phyloP scores from a whole-genome alignment of 2,888 invertebrate genomes.

The Polia nebulosa region DNA sequence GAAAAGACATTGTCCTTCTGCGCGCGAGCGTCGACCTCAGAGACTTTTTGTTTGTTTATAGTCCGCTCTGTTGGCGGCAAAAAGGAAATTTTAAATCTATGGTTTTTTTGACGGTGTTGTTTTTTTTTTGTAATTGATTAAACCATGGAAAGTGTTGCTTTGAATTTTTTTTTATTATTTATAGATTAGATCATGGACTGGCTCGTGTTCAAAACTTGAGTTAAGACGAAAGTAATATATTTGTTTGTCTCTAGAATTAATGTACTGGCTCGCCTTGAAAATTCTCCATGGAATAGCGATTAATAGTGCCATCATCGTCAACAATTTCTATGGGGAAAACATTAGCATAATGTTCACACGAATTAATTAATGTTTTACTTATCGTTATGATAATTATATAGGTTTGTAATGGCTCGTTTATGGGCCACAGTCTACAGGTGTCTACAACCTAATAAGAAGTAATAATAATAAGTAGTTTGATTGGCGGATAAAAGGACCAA shows the following conservation, averaged over 20 bases:
- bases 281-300: constrained; percentile 15
- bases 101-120: constrained; percentile 25
- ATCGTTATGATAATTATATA: constrained; percentile 21
- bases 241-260: constrained; percentile 3
- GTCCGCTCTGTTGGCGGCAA: constrained; percentile 56
- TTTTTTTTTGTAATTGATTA: constrained; percentile 31
- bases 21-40: constrained; percentile 79
- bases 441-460: too few species aligned
- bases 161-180: background rate
- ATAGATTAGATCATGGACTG: background rate
- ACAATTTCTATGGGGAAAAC: constrained; percentile 29
- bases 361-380: constrained; percentile 30
- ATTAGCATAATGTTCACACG: constrained; percentile 38
- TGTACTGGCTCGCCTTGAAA: constrained; percentile 20
- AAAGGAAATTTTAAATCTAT: constrained; percentile 65
- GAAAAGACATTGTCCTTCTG: constrained; percentile 86
- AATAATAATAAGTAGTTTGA: background rate
- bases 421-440: constrained; percentile 16
- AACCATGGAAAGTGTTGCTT: constrained; percentile 7
- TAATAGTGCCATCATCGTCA: constrained; percentile 22
- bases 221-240: background rate
- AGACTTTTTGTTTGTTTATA: constrained; percentile 78
- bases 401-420: constrained; percentile 25
- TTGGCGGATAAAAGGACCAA: background rate
- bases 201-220: too few species aligned